phyloP scores from a whole-genome alignment of 2,113 vertebrate species.

The Lepisosteus oculatus region DNA sequence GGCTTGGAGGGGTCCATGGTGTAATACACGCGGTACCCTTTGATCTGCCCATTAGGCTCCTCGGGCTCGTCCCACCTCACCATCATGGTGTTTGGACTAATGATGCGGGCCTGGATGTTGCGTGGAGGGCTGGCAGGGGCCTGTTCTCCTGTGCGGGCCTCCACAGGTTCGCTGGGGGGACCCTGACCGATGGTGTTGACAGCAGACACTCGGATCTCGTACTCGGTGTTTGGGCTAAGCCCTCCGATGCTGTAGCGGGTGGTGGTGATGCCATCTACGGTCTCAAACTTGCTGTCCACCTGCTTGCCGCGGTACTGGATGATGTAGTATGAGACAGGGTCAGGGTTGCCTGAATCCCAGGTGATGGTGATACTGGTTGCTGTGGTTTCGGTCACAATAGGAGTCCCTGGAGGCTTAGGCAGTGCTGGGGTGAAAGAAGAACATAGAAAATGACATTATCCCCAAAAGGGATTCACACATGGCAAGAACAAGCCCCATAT shows the following conservation, averaged over 20 bases:
- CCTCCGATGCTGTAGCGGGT: slow-evolving; percentile 97
- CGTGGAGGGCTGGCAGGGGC: slow-evolving; percentile 90
- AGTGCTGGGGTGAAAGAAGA: slow-evolving; percentile 70
- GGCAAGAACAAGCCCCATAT: too few relatives aligned
- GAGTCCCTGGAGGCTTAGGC: slow-evolving; percentile 91
- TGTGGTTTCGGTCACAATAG: slow-evolving; percentile 92
- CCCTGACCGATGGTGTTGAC: slow-evolving; percentile 97
- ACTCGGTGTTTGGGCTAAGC: slow-evolving; percentile 95
- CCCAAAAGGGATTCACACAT: too few relatives aligned
- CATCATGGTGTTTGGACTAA: slow-evolving; percentile 92
- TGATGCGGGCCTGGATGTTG: slow-evolving; percentile 89
- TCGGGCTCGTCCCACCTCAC: slow-evolving; percentile 96
- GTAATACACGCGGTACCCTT: slow-evolving; percentile 92
- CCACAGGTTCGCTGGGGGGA: slow-evolving; percentile 88
- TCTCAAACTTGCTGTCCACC: slow-evolving; percentile 90
- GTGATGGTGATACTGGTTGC: slow-evolving; percentile 97
- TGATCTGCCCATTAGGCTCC: slow-evolving; percentile 95
- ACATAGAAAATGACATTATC: not conserved
- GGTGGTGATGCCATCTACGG: slow-evolving; percentile 94
- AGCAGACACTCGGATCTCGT: slow-evolving; percentile 93
- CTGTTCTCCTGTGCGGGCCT: slow-evolving; percentile 91
- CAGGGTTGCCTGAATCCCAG: slow-evolving; percentile 97
- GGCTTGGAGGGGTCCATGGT: slow-evolving; percentile 89
- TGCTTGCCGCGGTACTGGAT: slow-evolving; percentile 94
- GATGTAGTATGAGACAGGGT: slow-evolving; percentile 91